Percentiles rank a stretch among this genome's conserved stretches.
Evolutionary conservation across 2,888 invertebrate species (phyloP).

Genomic region (Tetanocera ferruginea): DNA sequence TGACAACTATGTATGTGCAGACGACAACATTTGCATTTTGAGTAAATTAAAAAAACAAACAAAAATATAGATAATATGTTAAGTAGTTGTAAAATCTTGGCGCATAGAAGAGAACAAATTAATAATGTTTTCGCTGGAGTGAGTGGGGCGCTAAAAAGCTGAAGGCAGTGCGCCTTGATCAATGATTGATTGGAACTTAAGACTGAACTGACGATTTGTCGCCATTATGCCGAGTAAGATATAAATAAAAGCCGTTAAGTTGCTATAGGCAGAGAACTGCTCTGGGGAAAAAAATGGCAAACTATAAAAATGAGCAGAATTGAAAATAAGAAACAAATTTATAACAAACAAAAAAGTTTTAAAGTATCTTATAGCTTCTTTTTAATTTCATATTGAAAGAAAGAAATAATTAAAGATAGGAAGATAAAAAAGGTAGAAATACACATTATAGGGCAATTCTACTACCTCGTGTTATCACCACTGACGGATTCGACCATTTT

Average conservation of each 20-base stretch:
- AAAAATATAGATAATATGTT: not conserved
- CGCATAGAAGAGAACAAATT: not conserved
- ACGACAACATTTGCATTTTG: slow-evolving; percentile 31
- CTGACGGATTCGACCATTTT: too few relatives aligned
- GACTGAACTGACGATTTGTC: not conserved
- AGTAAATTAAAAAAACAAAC: not conserved
- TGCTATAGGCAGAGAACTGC: not conserved
- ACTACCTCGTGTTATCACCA: too few relatives aligned
- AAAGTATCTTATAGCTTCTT: too few relatives aligned
- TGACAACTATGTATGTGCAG: not conserved
- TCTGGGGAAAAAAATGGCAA: not conserved
- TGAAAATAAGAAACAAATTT: too few relatives aligned
- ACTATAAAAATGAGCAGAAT: too few relatives aligned
- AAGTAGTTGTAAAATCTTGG: not conserved
- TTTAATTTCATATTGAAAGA: too few relatives aligned
- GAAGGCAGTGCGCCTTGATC: not conserved
- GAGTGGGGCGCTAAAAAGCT: not conserved
- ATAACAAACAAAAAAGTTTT: too few relatives aligned
- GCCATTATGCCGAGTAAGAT: not conserved
- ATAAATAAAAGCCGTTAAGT: not conserved
- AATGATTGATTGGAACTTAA: not conserved
- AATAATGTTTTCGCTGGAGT: too few relatives aligned
- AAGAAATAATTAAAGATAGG: too few relatives aligned
- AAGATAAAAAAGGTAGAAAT: too few relatives aligned
- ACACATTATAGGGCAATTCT: too few relatives aligned